Percentiles rank a stretch among this genome's conserved stretches.
Evolutionary conservation across 2,797 vertebrate genomes (phyloP).

Genomic region (Phrynocephalus vlangalii): DNA sequence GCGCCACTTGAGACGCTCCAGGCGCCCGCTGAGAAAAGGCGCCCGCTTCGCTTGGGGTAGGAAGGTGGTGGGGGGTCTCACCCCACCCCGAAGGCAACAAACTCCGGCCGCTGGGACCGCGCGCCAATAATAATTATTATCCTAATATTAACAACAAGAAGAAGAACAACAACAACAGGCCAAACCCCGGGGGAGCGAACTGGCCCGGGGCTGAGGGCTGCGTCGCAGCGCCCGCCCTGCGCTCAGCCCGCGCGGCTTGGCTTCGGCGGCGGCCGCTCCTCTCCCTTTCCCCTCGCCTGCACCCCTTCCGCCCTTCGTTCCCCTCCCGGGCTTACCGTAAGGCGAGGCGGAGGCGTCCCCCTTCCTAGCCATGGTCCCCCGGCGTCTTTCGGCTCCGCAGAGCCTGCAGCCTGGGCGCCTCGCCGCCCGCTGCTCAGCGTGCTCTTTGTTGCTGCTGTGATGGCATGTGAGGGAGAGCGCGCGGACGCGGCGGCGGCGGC

Average conservation of each 20-base stretch:
- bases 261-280: neutral
- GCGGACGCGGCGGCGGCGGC: neutral
- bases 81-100: slow-evolving; percentile 30
- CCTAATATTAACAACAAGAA: too few relatives aligned
- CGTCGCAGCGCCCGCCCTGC: neutral
- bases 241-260: neutral
- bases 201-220: slow-evolving; percentile 6
- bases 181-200: neutral
- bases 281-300: neutral
- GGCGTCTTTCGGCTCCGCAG: slow-evolving; percentile 33
- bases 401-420: slow-evolving; percentile 35
- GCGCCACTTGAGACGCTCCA: too few relatives aligned
- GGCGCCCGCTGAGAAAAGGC: too few relatives aligned
- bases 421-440: slow-evolving; percentile 70
- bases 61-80: too few relatives aligned
- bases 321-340: slow-evolving; percentile 72
- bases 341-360: slow-evolving; percentile 67
- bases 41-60: neutral
- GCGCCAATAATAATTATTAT: neutral
- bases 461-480: slow-evolving; percentile 84
- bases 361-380: slow-evolving; percentile 76
- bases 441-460: slow-evolving; percentile 82
- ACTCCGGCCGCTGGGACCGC: slow-evolving; percentile 51
- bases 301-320: too few relatives aligned
- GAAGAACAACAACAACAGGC: slow-evolving; percentile 40